phyloP scores from a whole-genome alignment of 2,888 invertebrate genomes.

The Drosophila atroscutellata region DNA sequence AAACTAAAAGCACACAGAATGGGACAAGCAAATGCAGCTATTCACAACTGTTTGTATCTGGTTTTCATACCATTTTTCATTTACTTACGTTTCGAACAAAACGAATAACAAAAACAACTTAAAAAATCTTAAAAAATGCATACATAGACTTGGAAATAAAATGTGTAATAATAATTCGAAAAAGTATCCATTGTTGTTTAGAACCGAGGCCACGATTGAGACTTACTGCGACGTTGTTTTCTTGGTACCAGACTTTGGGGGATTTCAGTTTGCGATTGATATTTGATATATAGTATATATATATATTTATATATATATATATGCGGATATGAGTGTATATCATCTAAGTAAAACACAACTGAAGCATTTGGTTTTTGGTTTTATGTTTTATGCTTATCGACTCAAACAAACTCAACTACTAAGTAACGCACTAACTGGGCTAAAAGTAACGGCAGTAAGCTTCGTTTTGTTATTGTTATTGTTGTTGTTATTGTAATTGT shows the following conservation, averaged over 20 bases:
- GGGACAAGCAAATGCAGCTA: slow-evolving; percentile 53
- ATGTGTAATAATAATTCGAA: slow-evolving; percentile 6
- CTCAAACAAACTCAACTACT: slow-evolving; percentile 73
- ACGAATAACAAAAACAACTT: slow-evolving; percentile 16
- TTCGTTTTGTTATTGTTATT: slow-evolving; percentile 37
- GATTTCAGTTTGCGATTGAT: slow-evolving; percentile 6
- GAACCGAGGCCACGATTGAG: slow-evolving; percentile 53
- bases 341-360: slow-evolving; percentile 71
- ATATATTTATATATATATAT: slow-evolving; percentile 20
- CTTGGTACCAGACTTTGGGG: slow-evolving; percentile 48
- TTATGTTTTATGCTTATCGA: slow-evolving; percentile 34
- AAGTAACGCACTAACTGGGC: slow-evolving; percentile 71
- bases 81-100: slow-evolving; percentile 65
- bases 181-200: slow-evolving; percentile 41
- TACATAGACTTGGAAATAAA: slow-evolving; percentile 45
- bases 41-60: slow-evolving; percentile 25
- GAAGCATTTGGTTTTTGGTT: slow-evolving; percentile 53
- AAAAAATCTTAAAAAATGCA: slow-evolving; percentile 33
- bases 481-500: slow-evolving; percentile 20
- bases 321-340: slow-evolving; percentile 44
- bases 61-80: slow-evolving; percentile 42
- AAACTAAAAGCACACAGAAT: slow-evolving; percentile 56
- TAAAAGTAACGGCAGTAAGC: slow-evolving; percentile 73
- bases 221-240: slow-evolving; percentile 67
- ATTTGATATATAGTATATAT: slow-evolving; percentile 17